phyloP scores from a whole-genome alignment of 2,113 vertebrate genomes.

The Misgurnus mizolepis region DNA sequence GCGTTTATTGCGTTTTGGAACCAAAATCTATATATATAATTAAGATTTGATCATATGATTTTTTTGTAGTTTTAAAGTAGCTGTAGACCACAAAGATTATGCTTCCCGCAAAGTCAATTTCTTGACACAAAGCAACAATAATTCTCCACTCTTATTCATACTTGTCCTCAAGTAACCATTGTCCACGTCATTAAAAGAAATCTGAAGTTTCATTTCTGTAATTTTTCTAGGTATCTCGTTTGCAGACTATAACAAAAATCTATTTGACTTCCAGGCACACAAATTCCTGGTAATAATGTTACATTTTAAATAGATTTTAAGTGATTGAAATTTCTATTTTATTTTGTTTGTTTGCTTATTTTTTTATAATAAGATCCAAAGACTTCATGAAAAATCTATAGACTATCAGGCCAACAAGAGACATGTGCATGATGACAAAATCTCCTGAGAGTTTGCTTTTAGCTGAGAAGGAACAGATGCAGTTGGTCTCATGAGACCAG shows the following conservation, averaged over 20 bases:
- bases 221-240: not conserved
- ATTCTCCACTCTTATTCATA: not conserved
- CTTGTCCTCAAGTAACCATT: not conserved
- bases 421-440: constrained; percentile 57
- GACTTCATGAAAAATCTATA: constrained; percentile 57
- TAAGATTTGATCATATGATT: no score
- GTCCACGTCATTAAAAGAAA: no score
- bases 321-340: not conserved
- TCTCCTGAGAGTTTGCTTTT: constrained; percentile 71
- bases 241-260: not conserved
- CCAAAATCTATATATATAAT: no score
- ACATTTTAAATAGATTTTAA: not conserved
- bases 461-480: constrained; percentile 70
- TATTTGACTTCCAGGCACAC: not conserved
- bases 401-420: constrained; percentile 52
- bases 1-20: no score
- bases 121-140: not conserved
- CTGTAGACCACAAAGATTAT: no score
- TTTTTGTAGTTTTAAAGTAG: no score
- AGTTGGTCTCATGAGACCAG: constrained; percentile 62
- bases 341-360: not conserved
- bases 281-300: not conserved
- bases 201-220: not conserved
- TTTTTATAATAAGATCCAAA: constrained; percentile 50
- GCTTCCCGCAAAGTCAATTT: not conserved